A percentile compares a stretch with the other conserved stretches of the same genome.
These are phyloP conservation scores for Cotesia chilonis DNA, from an alignment of 1,140 invertebrate genomes.

Conservation along the genomic window DNA sequence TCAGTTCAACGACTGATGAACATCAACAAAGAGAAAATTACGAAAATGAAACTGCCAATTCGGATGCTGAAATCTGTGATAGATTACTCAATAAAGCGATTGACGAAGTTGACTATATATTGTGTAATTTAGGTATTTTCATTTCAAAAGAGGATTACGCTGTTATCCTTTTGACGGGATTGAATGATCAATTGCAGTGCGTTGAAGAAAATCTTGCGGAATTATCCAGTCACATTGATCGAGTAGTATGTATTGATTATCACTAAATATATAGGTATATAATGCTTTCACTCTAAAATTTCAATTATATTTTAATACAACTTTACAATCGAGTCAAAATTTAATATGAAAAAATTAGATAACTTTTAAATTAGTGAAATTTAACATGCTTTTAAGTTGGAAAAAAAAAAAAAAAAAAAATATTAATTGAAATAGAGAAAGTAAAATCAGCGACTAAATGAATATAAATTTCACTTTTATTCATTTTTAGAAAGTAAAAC, in stretches of 20 bases:
- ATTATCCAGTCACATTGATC: constrained; percentile 52
- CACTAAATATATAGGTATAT: too few relatives aligned
- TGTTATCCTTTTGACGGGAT: constrained; percentile 45
- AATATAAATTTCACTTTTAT: not conserved
- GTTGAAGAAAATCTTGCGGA: constrained; percentile 50
- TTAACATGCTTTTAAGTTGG: too few relatives aligned
- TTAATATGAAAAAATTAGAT: too few relatives aligned
- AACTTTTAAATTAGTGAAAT: too few relatives aligned
- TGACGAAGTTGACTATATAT: constrained; percentile 57
- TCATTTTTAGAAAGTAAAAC: too few relatives aligned
- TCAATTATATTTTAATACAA: too few relatives aligned
- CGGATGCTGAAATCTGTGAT: constrained; percentile 45
- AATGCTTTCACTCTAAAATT: too few relatives aligned
- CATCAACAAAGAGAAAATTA: not conserved
- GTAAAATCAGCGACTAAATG: constrained; percentile 2
- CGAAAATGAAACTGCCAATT: not conserved
- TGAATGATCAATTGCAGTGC: constrained; percentile 50
- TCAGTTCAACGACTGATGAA: not conserved
- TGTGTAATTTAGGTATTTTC: constrained; percentile 46
- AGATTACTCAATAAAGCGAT: constrained; percentile 50
- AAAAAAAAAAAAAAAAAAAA: not conserved
- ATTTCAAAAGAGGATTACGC: constrained; percentile 36
- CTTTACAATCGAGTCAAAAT: too few relatives aligned
- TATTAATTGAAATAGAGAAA: not conserved
- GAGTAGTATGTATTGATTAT: constrained; percentile 49